These are phyloP conservation scores for Caenorhabditis latens DNA, from an alignment of 1,140 invertebrate genomes.

Conservation along the genomic window DNA sequence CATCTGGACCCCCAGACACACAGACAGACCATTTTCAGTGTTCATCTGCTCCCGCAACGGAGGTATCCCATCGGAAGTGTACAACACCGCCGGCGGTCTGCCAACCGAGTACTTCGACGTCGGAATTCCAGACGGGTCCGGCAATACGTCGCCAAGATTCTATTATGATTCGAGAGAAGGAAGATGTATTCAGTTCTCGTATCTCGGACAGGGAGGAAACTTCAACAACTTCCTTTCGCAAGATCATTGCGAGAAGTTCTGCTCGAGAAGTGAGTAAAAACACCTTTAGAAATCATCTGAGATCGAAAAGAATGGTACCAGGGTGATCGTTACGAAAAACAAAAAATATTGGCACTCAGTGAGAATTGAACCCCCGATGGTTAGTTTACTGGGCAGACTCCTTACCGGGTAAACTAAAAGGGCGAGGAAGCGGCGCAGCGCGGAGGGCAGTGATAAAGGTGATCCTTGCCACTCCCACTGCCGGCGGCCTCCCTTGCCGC, in stretches of 20 bases:
- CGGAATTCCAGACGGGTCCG: conserved; percentile 75
- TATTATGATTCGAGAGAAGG: conserved; percentile 77
- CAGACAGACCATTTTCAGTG: conserved; percentile 45
- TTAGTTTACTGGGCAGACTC: too few relatives aligned
- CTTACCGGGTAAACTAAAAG: too few relatives aligned
- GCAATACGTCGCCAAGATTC: conserved; percentile 76
- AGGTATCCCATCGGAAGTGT: conserved; percentile 77
- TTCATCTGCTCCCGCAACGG: conserved; percentile 76
- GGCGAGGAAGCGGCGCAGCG: too few relatives aligned
- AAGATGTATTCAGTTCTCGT: conserved; percentile 76
- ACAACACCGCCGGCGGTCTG: conserved; percentile 77
- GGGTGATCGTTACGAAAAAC: background rate
- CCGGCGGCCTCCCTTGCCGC: too few relatives aligned
- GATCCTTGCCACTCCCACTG: too few relatives aligned
- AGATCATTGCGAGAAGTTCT: conserved; percentile 78
- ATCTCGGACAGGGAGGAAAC: conserved; percentile 77
- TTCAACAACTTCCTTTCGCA: conserved; percentile 77
- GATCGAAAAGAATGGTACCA: background rate
- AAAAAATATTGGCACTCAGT: too few relatives aligned
- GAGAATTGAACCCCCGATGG: too few relatives aligned
- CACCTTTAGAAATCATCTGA: background rate
- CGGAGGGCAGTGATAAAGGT: too few relatives aligned
- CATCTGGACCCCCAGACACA: background rate
- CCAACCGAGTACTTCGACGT: conserved; percentile 77
- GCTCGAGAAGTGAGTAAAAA: conserved; percentile 75